Conservation (phyloP, 2,797 vertebrate genomes). For the Micromesistius poutassou region DNA sequence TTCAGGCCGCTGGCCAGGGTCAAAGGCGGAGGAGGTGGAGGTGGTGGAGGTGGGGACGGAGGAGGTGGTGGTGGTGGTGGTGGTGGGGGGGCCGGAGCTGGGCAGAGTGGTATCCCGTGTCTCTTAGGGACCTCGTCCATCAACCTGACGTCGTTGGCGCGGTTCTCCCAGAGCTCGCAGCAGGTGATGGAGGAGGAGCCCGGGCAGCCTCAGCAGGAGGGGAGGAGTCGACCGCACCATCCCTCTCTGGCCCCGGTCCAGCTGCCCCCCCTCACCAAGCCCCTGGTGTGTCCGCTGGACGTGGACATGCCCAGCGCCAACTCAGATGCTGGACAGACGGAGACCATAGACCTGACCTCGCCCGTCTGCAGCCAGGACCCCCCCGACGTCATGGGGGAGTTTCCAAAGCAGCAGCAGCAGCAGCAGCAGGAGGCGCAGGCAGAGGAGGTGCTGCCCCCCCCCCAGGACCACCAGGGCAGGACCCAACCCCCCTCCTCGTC, state of each 20-base stretch:
- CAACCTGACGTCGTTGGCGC: neutral
- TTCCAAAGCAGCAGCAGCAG: conserved; percentile 34
- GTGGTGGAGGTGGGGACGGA: conserved; percentile 8
- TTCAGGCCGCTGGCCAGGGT: conserved; percentile 76
- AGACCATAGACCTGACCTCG: conserved; percentile 82
- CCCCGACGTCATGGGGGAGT: conserved; percentile 63
- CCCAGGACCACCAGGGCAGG: neutral
- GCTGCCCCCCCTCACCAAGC: conserved; percentile 57
- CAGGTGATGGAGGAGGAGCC: neutral
- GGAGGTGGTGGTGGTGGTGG: conserved; percentile 11
- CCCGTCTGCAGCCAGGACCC: conserved; percentile 69
- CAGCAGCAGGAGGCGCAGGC: neutral
- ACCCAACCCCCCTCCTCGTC: neutral
- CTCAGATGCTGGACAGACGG: conserved; percentile 73
- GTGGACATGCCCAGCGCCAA: conserved; percentile 87
- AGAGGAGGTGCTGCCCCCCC: conserved; percentile 36
- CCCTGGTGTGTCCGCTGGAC: conserved; percentile 68
- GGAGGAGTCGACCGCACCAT: neutral
- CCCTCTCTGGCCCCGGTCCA: conserved; percentile 26
- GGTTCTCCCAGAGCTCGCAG: neutral
- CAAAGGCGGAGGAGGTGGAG: conserved; percentile 30
- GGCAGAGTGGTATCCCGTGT: neutral
- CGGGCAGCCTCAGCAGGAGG: neutral
- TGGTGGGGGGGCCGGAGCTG: neutral
- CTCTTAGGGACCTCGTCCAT: neutral